phyloP scores from a whole-genome alignment of 1,140 invertebrate genomes.

The Drosophila santomea region DNA sequence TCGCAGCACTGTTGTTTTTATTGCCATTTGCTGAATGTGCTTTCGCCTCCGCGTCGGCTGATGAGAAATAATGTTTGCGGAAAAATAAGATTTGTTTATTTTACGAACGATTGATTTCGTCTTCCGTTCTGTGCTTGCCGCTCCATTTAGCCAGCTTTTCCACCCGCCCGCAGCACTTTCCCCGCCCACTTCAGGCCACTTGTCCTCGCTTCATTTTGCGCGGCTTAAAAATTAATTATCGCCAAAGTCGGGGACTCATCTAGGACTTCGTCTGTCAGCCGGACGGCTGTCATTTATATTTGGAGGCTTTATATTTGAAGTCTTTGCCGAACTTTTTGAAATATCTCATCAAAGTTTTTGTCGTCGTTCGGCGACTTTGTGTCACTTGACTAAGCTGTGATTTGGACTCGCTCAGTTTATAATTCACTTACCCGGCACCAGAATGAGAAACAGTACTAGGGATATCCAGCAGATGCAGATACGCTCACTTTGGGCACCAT shows the following conservation, averaged over 20 bases:
- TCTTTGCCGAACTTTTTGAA: conserved; percentile 58
- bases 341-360: conserved; percentile 72
- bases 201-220: conserved; percentile 75
- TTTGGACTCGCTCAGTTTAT: conserved; percentile 40
- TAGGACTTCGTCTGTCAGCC: conserved; percentile 51
- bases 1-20: conserved; percentile 48
- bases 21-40: conserved; percentile 52
- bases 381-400: conserved; percentile 57
- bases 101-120: conserved; percentile 80
- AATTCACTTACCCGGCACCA: conserved; percentile 74
- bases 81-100: conserved; percentile 84
- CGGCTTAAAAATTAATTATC: conserved; percentile 83
- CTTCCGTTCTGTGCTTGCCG: conserved; percentile 17
- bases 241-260: conserved; percentile 47
- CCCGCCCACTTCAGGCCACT: conserved; percentile 22
- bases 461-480: conserved; percentile 57
- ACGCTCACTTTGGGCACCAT: conserved; percentile 39
- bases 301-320: conserved; percentile 24
- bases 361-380: conserved; percentile 41
- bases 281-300: conserved; percentile 66
- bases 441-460: conserved; percentile 49
- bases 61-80: conserved; percentile 83
- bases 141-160: conserved; percentile 5
- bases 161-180: not conserved
- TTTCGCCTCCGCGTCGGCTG: conserved; percentile 38